Conservation (phyloP, 2,888 invertebrate species). For the Notodonta dromedarius region DNA sequence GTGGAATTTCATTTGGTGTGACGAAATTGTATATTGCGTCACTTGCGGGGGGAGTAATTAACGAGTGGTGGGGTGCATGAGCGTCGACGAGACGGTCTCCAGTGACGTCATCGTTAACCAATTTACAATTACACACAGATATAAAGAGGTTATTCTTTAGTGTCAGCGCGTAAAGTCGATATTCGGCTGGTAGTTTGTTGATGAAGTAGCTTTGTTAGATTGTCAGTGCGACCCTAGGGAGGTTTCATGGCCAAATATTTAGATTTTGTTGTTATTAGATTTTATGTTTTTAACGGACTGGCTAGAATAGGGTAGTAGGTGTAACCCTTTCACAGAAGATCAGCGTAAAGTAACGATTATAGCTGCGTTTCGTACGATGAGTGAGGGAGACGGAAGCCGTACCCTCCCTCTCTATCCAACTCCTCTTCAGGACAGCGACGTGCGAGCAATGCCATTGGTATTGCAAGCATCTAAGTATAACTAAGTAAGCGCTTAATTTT, state of each 20-base stretch:
- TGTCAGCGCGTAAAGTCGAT: conserved; percentile 10
- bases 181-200: conserved; percentile 21
- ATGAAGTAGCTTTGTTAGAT: conserved; percentile 24
- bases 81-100: conserved; percentile 38
- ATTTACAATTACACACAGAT: conserved; percentile 8
- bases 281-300: not conserved
- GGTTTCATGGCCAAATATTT: conserved; percentile 34
- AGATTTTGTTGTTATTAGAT: conserved; percentile 9
- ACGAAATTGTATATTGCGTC: conserved; percentile 57
- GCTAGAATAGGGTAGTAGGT: not conserved
- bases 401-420: too few species aligned
- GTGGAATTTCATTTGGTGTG: conserved; percentile 41
- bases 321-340: too few species aligned
- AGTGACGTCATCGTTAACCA: conserved; percentile 46
- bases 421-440: too few species aligned
- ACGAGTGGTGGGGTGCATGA: conserved; percentile 40
- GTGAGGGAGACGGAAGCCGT: too few species aligned
- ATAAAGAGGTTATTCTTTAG: conserved; percentile 6
- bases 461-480: too few species aligned
- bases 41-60: conserved; percentile 46
- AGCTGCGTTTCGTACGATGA: too few species aligned
- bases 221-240: conserved; percentile 23
- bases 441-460: too few species aligned
- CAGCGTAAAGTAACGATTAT: too few species aligned
- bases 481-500: too few species aligned